Evolutionary conservation across 2,113 vertebrate genomes (phyloP).

Genomic region (Podilymbus podiceps): DNA sequence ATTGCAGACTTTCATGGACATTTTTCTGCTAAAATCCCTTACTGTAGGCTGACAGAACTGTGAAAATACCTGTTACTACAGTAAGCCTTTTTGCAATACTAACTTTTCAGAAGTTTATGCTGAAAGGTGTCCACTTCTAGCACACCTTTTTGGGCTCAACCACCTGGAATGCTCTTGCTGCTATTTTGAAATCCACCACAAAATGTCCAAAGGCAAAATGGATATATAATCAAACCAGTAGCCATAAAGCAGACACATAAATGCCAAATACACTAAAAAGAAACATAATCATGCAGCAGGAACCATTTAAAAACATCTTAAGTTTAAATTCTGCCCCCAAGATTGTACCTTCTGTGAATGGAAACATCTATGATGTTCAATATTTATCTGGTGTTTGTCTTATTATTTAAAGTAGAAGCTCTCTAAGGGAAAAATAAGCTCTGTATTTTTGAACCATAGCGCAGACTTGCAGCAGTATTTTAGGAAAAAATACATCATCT

Average conservation of each 20-base stretch:
- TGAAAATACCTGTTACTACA: neutral
- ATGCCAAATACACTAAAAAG: neutral
- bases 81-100: neutral
- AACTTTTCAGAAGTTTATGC: neutral
- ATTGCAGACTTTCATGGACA: neutral
- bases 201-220: neutral
- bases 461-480: slow-evolving; percentile 31
- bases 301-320: neutral
- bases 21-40: neutral
- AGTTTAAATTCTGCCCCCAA: neutral
- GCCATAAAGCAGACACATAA: neutral
- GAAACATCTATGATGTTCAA: neutral
- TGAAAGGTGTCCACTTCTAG: neutral
- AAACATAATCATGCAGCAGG: neutral
- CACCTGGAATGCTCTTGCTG: neutral
- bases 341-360: neutral
- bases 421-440: slow-evolving; percentile 2
- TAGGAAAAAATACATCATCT: slow-evolving; percentile 25
- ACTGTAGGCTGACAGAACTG: neutral
- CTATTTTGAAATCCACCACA: neutral
- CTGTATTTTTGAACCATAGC: slow-evolving; percentile 30
- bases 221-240: neutral
- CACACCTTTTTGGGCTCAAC: neutral
- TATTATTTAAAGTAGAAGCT: neutral
- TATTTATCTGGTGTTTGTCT: neutral